Conservation (phyloP, 1,140 invertebrate genomes). For the Pteromalus puparum region DNA sequence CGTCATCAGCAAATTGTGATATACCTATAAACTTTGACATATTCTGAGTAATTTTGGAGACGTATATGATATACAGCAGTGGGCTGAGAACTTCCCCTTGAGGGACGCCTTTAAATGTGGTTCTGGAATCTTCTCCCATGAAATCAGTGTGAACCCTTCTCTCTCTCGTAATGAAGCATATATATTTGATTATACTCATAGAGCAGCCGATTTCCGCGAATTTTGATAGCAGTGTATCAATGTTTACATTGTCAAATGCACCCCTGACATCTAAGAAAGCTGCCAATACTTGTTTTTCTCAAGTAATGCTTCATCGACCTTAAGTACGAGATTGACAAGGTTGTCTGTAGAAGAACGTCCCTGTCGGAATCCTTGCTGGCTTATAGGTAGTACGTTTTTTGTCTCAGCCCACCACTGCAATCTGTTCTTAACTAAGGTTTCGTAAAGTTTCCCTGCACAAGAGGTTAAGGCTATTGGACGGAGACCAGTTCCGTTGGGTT, state of each 20-base stretch:
- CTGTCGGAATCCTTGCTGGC: neutral
- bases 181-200: too few species aligned
- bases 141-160: neutral
- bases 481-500: constrained; percentile 35
- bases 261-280: constrained; percentile 10
- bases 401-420: constrained; percentile 12
- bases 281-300: constrained; percentile 6
- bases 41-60: neutral
- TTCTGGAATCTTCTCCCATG: neutral
- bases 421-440: constrained; percentile 24
- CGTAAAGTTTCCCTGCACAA: constrained; percentile 45
- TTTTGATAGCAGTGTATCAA: constrained; percentile 3
- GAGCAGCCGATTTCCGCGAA: too few species aligned
- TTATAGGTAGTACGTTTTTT: neutral
- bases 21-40: neutral
- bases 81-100: constrained; percentile 24
- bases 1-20: constrained; percentile 18
- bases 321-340: neutral
- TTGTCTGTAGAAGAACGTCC: neutral
- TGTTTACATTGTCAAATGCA: constrained; percentile 26
- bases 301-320: neutral
- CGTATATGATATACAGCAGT: neutral
- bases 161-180: neutral
- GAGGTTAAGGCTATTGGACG: constrained; percentile 52
- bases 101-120: neutral